These are phyloP conservation scores for Coluber constrictor DNA, from an alignment of 2,797 vertebrate species.

Conservation along the genomic window DNA sequence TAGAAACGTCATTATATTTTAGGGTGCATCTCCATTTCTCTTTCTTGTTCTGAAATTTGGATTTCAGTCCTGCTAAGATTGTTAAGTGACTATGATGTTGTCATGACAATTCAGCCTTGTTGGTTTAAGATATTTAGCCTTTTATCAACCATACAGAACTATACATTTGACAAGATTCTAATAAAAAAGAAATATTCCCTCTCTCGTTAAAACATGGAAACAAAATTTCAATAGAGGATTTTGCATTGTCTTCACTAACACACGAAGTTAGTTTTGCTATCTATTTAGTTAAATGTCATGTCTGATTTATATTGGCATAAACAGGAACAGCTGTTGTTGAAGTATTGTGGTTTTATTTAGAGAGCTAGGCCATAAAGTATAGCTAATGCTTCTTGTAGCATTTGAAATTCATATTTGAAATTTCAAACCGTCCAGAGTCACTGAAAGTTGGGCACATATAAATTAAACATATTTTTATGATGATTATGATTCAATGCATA, in stretches of 20 bases:
- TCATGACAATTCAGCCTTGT: background rate
- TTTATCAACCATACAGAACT: background rate
- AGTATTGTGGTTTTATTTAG: background rate
- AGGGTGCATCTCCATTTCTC: background rate
- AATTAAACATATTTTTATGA: background rate
- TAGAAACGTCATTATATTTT: background rate
- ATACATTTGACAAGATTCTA: background rate
- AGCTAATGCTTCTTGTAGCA: background rate
- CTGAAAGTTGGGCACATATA: background rate
- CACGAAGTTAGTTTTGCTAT: background rate
- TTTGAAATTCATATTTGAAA: background rate
- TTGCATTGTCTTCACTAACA: background rate
- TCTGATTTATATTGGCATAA: background rate
- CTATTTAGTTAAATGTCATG: background rate
- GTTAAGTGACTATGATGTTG: background rate
- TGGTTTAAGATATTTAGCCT: background rate
- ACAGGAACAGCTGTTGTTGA: background rate
- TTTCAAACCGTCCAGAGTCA: background rate
- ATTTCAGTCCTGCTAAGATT: background rate
- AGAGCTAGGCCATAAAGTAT: background rate
- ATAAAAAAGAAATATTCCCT: background rate
- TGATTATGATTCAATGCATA: background rate
- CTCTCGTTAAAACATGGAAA: background rate
- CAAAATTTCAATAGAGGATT: background rate
- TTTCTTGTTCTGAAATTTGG: background rate